phyloP scores from a whole-genome alignment of 2,888 invertebrate genomes.

The Tupiocoris notatus region DNA sequence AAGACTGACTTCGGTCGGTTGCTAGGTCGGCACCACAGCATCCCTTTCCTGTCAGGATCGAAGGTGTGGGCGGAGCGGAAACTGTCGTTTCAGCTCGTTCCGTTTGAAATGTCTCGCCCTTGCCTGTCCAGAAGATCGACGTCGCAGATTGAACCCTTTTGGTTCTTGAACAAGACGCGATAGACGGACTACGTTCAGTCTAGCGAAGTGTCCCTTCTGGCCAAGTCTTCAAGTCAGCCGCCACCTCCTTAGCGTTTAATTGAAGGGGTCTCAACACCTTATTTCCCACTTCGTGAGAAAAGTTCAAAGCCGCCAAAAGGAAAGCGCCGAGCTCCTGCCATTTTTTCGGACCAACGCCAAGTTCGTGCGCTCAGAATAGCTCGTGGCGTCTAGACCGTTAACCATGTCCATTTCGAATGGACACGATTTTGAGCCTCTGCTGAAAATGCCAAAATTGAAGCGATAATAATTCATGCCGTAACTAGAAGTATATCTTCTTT shows the following conservation, averaged over 20 bases:
- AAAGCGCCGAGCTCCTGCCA: not conserved
- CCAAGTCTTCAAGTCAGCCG: not conserved
- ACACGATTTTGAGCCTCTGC: too few species aligned
- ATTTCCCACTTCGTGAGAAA: conserved; percentile 2
- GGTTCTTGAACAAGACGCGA: not conserved
- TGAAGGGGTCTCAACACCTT: conserved; percentile 8
- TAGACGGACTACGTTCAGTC: not conserved
- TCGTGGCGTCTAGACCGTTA: too few species aligned
- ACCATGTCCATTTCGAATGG: too few species aligned
- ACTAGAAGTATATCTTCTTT: too few species aligned
- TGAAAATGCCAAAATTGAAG: too few species aligned
- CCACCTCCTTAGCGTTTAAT: not conserved
- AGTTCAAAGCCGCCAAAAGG: conserved; percentile 1
- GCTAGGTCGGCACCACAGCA: not conserved
- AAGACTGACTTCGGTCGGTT: not conserved
- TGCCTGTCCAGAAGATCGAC: not conserved
- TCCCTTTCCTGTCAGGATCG: not conserved
- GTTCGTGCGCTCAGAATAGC: too few species aligned
- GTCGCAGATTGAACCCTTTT: not conserved
- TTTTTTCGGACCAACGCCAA: not conserved
- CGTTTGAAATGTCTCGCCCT: not conserved
- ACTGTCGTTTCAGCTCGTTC: not conserved
- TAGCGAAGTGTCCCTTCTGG: not conserved
- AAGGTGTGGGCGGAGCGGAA: not conserved
- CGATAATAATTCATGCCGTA: too few species aligned